Evolutionary conservation across 2,797 vertebrate genomes (phyloP), one percentile per base, ranked within the genome.

Genomic region (Gadopsis marmoratus): DNA sequence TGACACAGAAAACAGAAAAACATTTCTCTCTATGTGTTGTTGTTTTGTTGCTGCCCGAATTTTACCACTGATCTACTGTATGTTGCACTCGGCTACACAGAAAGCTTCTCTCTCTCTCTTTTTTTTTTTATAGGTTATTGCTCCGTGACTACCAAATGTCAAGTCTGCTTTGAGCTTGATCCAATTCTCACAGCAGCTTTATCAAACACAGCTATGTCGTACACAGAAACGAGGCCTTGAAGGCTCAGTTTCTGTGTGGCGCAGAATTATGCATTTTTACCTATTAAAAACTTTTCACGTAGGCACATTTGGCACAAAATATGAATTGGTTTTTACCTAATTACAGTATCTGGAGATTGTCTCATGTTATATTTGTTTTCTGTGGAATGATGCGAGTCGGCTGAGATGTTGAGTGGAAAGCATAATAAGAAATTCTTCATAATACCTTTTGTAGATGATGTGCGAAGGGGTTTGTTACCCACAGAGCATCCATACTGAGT

Each of bases 121-220:
- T 16, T 4, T 29, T 39, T 23, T 63, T 31, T 11, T 1, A 35
- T 29, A n/a, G 13, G 35, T 33, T 56, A 62, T 43, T 51, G 16
- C 50, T 53, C 5, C 3, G 23, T 56, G 48, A 55, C 4, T 41
- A 17, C 43, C 17, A 45, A 53, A 33, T 50, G 35, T 51, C n/a
- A 35, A 35, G 39, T 60, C 21, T 70, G 54, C 37, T 76, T 67
- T 72, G 37, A 74, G 69, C 39, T 59, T 33, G 37, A 76, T 77
- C 58, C 58, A 60, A 50, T 67, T 29, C 17, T 71, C n/a, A 47
- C 33, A 39, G 37, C 29, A 33, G 17, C 50, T 58, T 19, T n/a
- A 69, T 63, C 62, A 72, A 62, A 71, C 56, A 43, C 19, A 21
- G 2, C 43, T 65, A 29, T 21, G 7, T 37, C 16, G 26, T 14